Percentiles rank a stretch among this genome's conserved stretches.
Evolutionary conservation across 2,888 invertebrate genomes (phyloP).

Genomic region (Acronicta psi): DNA sequence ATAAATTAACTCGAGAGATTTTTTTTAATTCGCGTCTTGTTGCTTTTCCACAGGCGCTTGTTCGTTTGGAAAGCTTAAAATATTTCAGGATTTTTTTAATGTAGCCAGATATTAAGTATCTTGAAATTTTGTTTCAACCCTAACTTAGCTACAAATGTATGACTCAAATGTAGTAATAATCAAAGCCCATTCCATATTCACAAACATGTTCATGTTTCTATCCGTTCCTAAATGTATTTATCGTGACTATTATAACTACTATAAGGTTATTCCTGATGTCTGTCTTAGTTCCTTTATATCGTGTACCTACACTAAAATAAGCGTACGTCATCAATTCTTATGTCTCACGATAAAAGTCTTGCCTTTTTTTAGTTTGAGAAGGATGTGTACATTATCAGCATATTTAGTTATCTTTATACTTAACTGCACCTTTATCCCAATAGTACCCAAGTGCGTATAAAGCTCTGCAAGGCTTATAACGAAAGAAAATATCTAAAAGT

Average conservation of each 20-base stretch:
- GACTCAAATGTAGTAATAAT: slow-evolving; percentile 8
- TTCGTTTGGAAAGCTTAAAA: slow-evolving; percentile 9
- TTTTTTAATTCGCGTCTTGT: slow-evolving; percentile 22
- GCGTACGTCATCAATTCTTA: too few relatives aligned
- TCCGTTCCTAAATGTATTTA: slow-evolving; percentile 30
- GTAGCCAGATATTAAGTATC: neutral
- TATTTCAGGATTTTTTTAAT: slow-evolving; percentile 2
- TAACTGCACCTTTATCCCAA: too few relatives aligned
- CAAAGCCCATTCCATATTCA: slow-evolving; percentile 14
- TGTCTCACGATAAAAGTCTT: too few relatives aligned
- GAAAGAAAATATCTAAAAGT: too few relatives aligned
- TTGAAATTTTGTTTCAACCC: slow-evolving; percentile 7
- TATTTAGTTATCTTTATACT: too few relatives aligned
- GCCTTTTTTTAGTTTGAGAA: too few relatives aligned
- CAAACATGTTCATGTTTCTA: slow-evolving; percentile 9
- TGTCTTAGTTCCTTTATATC: slow-evolving; percentile 15
- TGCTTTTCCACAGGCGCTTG: slow-evolving; percentile 1
- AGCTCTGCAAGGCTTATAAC: too few relatives aligned
- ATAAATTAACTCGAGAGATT: slow-evolving; percentile 21
- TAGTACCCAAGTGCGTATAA: too few relatives aligned
- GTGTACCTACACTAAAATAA: neutral
- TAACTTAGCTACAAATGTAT: slow-evolving; percentile 8
- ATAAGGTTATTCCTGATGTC: slow-evolving; percentile 10
- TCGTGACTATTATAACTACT: slow-evolving; percentile 36
- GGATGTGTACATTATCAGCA: too few relatives aligned